Evolutionary conservation across 2,113 vertebrate genomes (phyloP).

Genomic region (Myiopsitta monachus): DNA sequence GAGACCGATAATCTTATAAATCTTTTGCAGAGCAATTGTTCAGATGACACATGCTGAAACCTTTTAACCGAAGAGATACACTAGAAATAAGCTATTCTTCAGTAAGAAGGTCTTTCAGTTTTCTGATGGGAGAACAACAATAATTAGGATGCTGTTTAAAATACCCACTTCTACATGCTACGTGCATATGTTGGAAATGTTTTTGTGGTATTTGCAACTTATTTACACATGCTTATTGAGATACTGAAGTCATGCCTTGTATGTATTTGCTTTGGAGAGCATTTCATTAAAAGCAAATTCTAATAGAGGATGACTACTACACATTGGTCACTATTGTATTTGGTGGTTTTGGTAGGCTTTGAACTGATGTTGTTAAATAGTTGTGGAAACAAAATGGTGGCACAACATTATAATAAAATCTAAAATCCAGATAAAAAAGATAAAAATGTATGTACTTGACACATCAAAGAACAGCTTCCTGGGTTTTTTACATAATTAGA

Average conservation of each 20-base stretch:
- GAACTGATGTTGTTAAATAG: background rate
- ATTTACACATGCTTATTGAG: background rate
- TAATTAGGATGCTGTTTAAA: background rate
- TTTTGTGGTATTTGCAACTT: background rate
- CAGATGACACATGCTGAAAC: background rate
- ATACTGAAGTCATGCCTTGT: background rate
- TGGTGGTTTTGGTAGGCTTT: background rate
- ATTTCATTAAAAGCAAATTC: background rate
- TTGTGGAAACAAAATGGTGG: background rate
- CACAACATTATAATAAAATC: background rate
- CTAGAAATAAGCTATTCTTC: background rate
- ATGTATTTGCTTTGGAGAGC: background rate
- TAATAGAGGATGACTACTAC: background rate
- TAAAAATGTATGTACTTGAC: background rate
- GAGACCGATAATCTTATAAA: background rate
- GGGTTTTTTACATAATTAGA: background rate
- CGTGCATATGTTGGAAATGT: background rate
- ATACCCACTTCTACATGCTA: background rate
- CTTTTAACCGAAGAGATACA: background rate
- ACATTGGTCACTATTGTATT: background rate
- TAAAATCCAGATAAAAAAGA: background rate
- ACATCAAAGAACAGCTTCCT: background rate
- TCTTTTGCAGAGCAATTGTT: background rate
- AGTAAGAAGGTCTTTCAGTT: background rate
- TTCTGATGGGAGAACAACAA: background rate